Conservation (phyloP, 2,113 vertebrate genomes). For the Vicugna pacos region DNA sequence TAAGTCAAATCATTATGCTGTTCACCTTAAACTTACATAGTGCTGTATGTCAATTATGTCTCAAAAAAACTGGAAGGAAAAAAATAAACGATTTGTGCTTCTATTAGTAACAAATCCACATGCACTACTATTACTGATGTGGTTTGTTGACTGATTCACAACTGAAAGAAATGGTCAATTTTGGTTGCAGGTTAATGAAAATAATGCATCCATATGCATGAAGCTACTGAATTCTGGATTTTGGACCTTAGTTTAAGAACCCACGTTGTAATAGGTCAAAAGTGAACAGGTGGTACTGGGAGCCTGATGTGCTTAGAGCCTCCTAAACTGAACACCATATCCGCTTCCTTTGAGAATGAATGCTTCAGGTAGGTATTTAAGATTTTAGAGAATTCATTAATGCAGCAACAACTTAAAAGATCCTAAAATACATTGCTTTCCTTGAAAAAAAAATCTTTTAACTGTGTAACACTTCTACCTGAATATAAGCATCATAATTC, state of each 20-base stretch:
- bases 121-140: neutral
- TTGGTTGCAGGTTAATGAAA: neutral
- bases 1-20: neutral
- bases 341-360: neutral
- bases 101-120: neutral
- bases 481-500: neutral
- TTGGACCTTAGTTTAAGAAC: neutral
- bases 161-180: neutral
- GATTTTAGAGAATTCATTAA: constrained; percentile 14
- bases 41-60: neutral
- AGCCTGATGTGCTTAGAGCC: neutral
- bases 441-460: neutral
- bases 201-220: neutral
- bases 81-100: neutral
- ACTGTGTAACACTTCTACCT: neutral
- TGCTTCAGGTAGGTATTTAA: neutral
- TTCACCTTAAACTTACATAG: neutral
- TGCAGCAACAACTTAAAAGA: neutral
- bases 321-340: neutral
- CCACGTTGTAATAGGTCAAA: neutral
- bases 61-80: neutral
- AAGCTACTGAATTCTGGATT: neutral
- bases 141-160: neutral
- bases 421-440: neutral
- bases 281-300: neutral